Evolutionary conservation across 2,113 vertebrate species (phyloP).

Genomic region (Setophaga coronata): DNA sequence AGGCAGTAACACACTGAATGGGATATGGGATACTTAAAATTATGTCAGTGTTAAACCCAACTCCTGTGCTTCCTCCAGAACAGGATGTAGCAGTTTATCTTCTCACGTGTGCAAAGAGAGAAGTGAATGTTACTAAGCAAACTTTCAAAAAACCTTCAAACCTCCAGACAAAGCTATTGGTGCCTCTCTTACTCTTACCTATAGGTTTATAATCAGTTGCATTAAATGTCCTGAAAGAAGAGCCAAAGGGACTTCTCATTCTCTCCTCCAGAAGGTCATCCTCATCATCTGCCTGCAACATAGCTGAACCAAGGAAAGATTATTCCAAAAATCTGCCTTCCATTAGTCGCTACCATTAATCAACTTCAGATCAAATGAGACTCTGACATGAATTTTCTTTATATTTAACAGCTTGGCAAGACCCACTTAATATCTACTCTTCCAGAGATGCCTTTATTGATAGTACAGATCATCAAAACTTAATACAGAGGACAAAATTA

Average conservation of each 20-base stretch:
- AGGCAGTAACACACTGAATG: not conserved
- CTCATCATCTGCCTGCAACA: slow-evolving; percentile 98
- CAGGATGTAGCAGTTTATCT: not conserved
- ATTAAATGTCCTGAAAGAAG: slow-evolving; percentile 97
- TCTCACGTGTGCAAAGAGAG: not conserved
- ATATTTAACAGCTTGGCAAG: not conserved
- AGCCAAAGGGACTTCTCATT: slow-evolving; percentile 99
- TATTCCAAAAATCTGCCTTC: not conserved
- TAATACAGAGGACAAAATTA: not conserved
- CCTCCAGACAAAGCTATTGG: not conserved
- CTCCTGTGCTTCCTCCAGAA: not conserved
- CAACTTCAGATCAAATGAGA: not conserved
- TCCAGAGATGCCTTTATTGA: not conserved
- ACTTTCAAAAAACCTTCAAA: not conserved
- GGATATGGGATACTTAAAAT: not conserved
- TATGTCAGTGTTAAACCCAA: not conserved
- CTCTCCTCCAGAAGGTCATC: slow-evolving; percentile 96
- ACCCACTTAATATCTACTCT: not conserved
- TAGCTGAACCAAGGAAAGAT: slow-evolving; percentile 77
- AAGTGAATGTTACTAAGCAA: not conserved
- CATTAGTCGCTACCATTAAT: not conserved
- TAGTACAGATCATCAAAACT: not conserved
- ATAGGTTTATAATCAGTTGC: slow-evolving; percentile 99
- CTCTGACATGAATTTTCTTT: not conserved
- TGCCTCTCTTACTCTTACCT: slow-evolving; percentile 79